These are phyloP conservation scores for Blera fallax DNA, from an alignment of 2,888 invertebrate genomes.

Conservation along the genomic window DNA sequence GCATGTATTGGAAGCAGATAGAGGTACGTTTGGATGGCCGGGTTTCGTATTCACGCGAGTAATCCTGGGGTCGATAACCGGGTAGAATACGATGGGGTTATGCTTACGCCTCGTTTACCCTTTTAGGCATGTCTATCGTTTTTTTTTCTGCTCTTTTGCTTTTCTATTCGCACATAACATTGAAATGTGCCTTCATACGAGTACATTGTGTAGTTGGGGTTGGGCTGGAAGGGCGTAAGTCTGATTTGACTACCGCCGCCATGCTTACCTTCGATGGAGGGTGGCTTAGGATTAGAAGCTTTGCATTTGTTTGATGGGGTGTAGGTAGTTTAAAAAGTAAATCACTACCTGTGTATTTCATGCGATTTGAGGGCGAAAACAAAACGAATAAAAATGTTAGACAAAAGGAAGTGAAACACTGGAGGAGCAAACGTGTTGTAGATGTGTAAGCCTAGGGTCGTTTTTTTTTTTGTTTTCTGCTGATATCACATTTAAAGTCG, in stretches of 20 bases:
- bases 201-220: background rate
- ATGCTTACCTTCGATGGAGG: slow-evolving; percentile 30
- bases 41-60: slow-evolving; percentile 63
- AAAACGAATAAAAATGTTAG: slow-evolving; percentile 33
- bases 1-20: slow-evolving; percentile 52
- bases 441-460: slow-evolving; percentile 52
- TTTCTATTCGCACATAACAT: slow-evolving; percentile 45
- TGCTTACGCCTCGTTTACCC: slow-evolving; percentile 44
- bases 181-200: slow-evolving; percentile 9
- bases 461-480: slow-evolving; percentile 56
- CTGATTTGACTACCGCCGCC: slow-evolving; percentile 35
- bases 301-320: slow-evolving; percentile 63
- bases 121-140: slow-evolving; percentile 20
- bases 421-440: slow-evolving; percentile 12
- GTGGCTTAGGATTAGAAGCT: slow-evolving; percentile 64
- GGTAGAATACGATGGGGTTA: slow-evolving; percentile 58
- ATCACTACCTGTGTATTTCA: slow-evolving; percentile 54
- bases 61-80: slow-evolving; percentile 71
- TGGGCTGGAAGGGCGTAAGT: slow-evolving; percentile 3
- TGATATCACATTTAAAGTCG: slow-evolving; percentile 58
- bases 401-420: background rate
- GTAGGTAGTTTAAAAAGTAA: slow-evolving; percentile 64
- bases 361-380: slow-evolving; percentile 37
- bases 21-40: slow-evolving; percentile 44
- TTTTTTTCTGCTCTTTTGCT: background rate